Percentiles rank a stretch among this genome's conserved stretches.
phyloP scores from a whole-genome alignment of 2,888 invertebrate species.

The Cheilosia soror region DNA sequence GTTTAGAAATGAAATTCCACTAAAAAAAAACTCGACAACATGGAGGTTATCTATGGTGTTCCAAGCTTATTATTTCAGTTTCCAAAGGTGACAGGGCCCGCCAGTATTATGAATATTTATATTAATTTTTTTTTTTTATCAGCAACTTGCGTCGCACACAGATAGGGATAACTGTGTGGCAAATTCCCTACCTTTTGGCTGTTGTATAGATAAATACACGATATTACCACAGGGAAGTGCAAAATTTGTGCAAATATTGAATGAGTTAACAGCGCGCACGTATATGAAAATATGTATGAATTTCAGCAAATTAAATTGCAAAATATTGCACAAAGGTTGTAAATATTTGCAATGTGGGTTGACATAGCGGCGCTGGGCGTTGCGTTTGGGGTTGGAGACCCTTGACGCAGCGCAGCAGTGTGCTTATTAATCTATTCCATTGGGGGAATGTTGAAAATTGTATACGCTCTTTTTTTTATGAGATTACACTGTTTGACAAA shows the following conservation, averaged over 20 bases:
- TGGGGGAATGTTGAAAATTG: neutral
- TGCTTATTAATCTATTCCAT: neutral
- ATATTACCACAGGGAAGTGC: slow-evolving; percentile 14
- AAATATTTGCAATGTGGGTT: slow-evolving; percentile 24
- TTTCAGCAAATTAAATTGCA: slow-evolving; percentile 21
- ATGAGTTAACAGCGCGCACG: neutral
- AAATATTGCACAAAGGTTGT: neutral
- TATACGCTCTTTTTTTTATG: no score
- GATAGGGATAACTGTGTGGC: slow-evolving; percentile 28
- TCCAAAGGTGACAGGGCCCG: neutral
- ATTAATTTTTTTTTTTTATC: slow-evolving; percentile 24
- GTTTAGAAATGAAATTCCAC: slow-evolving; percentile 6
- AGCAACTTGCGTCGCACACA: slow-evolving; percentile 28
- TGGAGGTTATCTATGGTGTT: slow-evolving; percentile 43
- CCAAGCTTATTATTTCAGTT: slow-evolving; percentile 47
- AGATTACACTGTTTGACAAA: neutral
- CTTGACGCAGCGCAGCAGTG: neutral
- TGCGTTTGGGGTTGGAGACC: neutral
- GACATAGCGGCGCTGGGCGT: neutral
- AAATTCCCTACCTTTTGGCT: neutral
- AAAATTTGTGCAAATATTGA: slow-evolving; percentile 37
- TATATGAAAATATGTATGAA: neutral
- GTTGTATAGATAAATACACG: slow-evolving; percentile 4
- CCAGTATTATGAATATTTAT: slow-evolving; percentile 48
- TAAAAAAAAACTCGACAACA: slow-evolving; percentile 7